Evolutionary conservation across 1,140 invertebrate species (phyloP).

Genomic region (Hetaerina americana): DNA sequence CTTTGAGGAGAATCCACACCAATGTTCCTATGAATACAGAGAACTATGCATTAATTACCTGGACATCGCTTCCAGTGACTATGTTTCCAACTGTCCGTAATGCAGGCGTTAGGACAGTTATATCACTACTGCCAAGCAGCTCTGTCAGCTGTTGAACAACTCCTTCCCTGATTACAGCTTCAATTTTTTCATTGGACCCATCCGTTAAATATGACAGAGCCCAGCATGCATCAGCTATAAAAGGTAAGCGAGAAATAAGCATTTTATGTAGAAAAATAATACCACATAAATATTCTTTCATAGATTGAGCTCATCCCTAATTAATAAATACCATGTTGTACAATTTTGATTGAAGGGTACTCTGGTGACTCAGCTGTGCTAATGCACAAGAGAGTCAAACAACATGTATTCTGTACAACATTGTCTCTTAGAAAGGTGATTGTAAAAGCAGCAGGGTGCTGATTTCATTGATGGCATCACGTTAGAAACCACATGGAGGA

Average conservation of each 20-base stretch:
- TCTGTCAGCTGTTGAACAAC: slow-evolving; percentile 64
- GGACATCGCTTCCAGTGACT: slow-evolving; percentile 65
- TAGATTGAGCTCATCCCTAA: too few relatives aligned
- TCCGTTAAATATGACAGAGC: slow-evolving; percentile 92
- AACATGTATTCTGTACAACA: too few relatives aligned
- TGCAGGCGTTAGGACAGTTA: slow-evolving; percentile 75
- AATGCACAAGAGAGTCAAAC: too few relatives aligned
- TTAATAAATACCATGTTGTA: too few relatives aligned
- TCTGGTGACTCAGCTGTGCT: too few relatives aligned
- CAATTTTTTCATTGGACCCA: slow-evolving; percentile 87
- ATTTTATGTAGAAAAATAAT: too few relatives aligned
- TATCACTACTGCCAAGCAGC: slow-evolving; percentile 54
- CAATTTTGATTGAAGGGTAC: too few relatives aligned
- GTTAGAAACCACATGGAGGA: too few relatives aligned
- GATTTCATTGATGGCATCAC: too few relatives aligned
- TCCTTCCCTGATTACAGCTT: slow-evolving; percentile 55
- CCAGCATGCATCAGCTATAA: slow-evolving; percentile 85
- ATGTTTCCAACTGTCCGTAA: slow-evolving; percentile 79
- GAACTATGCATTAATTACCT: slow-evolving; percentile 31
- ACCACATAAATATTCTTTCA: too few relatives aligned
- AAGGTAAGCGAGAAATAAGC: background rate
- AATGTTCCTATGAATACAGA: background rate
- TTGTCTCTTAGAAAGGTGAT: too few relatives aligned
- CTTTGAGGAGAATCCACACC: background rate
- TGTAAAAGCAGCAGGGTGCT: too few relatives aligned